These are phyloP conservation scores for Turritopsis rubra DNA, from an alignment of 30 jellyfish, hydroid and myxozoan genomes.

Conservation along the genomic window DNA sequence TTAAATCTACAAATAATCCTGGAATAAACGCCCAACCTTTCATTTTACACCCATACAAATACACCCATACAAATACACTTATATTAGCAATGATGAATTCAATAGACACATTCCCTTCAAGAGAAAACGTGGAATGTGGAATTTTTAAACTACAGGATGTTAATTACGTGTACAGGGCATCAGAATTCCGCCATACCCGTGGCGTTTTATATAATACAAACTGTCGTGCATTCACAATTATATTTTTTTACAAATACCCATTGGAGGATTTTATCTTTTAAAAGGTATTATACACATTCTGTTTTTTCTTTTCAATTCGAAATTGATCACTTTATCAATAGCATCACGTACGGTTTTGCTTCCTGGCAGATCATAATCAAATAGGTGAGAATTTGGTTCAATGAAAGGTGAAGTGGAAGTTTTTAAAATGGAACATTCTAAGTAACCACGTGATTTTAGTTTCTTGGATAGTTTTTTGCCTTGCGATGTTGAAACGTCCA, in stretches of 20 bases:
- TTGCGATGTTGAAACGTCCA: conserved; percentile 11
- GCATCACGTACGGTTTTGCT: conserved; percentile 15
- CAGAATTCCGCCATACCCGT: too few relatives aligned
- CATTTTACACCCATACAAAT: too few relatives aligned
- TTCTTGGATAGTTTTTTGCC: not conserved
- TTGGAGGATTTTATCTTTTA: not conserved
- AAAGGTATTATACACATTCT: conserved; percentile 11
- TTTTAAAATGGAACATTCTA: conserved; percentile 6
- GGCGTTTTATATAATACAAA: too few relatives aligned
- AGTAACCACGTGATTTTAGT: conserved; percentile 10
- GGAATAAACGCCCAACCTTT: too few relatives aligned
- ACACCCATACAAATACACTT: too few relatives aligned
- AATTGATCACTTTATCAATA: not conserved
- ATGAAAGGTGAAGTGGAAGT: not conserved
- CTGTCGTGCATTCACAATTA: too few relatives aligned
- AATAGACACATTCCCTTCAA: too few relatives aligned
- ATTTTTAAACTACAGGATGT: not conserved
- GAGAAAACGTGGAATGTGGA: too few relatives aligned
- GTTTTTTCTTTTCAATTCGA: conserved; percentile 18
- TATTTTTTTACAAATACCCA: not conserved
- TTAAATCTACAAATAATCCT: not conserved
- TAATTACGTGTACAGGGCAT: too few relatives aligned
- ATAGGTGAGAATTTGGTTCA: not conserved
- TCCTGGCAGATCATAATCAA: not conserved
- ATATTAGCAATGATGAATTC: too few relatives aligned